phyloP scores from a whole-genome alignment of 2,797 vertebrate genomes.

The Helicolenus hilgendorfi region DNA sequence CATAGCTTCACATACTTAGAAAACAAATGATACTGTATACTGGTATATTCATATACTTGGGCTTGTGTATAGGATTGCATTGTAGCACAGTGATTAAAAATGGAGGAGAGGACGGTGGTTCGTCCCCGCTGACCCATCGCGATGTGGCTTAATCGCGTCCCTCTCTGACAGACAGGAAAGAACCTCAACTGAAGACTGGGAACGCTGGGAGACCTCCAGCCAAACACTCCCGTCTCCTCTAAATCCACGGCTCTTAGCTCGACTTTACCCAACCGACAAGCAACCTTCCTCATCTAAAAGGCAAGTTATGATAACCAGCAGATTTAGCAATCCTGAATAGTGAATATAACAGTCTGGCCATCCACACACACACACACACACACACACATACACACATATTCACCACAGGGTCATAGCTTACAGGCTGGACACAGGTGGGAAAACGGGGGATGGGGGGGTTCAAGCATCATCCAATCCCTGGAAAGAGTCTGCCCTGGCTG shows the following conservation, averaged over 20 bases:
- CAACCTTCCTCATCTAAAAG: constrained; percentile 49
- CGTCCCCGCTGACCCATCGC: constrained; percentile 21
- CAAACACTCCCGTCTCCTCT: constrained; percentile 29
- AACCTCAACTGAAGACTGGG: constrained; percentile 26
- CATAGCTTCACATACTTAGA: constrained; percentile 88
- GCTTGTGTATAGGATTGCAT: constrained; percentile 80
- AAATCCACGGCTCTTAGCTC: constrained; percentile 32
- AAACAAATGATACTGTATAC: constrained; percentile 79
- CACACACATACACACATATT: constrained; percentile 15
- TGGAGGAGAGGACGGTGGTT: constrained; percentile 36
- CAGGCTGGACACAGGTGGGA: constrained; percentile 82
- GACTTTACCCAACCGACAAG: constrained; percentile 36
- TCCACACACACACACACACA: constrained; percentile 23
- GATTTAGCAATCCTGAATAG: constrained; percentile 66
- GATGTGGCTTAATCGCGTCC: constrained; percentile 18
- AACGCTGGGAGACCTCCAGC: constrained; percentile 58
- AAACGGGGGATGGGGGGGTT: constrained; percentile 51
- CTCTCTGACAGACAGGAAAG: constrained; percentile 44
- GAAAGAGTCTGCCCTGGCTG: constrained; percentile 72
- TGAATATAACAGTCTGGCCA: constrained; percentile 77
- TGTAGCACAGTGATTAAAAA: constrained; percentile 82
- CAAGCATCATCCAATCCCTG: constrained; percentile 86
- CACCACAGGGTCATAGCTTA: constrained; percentile 83
- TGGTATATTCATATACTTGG: constrained; percentile 72
- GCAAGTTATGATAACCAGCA: constrained; percentile 65